Conservation (phyloP, 2,113 vertebrate genomes). For the Panthera uncia region DNA sequence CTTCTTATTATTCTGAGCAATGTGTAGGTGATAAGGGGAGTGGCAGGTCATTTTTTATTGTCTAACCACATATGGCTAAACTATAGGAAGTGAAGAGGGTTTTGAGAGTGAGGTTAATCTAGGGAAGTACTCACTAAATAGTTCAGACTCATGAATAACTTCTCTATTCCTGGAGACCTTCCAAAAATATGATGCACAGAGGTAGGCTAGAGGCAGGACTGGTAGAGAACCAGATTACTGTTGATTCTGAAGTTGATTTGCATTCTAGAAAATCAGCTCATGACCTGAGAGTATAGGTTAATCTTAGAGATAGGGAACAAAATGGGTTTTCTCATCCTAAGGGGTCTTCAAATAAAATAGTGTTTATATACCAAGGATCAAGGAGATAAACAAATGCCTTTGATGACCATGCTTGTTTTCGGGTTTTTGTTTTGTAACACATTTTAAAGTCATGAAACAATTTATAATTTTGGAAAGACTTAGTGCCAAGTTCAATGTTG, state of each 20-base stretch:
- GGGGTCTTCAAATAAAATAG: background rate
- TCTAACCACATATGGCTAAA: background rate
- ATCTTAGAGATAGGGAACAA: conserved; percentile 17
- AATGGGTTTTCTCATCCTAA: conserved; percentile 7
- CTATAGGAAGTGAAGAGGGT: conserved; percentile 26
- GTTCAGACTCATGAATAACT: background rate
- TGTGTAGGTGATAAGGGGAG: background rate
- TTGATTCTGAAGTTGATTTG: conserved; percentile 49
- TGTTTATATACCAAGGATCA: conserved; percentile 2
- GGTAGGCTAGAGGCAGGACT: background rate
- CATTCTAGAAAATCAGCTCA: conserved; percentile 42
- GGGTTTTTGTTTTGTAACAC: conserved; percentile 8
- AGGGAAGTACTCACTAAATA: conserved; percentile 21
- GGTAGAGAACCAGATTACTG: background rate
- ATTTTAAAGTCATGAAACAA: conserved; percentile 46
- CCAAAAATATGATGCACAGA: background rate
- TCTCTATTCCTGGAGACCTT: conserved; percentile 34
- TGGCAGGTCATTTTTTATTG: conserved; percentile 21
- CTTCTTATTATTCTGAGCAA: conserved; percentile 10
- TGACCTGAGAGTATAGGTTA: conserved; percentile 20
- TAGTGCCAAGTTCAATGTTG: background rate
- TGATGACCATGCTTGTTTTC: background rate
- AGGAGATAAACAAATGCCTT: background rate
- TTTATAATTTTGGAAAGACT: conserved; percentile 53
- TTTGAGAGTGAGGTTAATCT: conserved; percentile 34